These are phyloP conservation scores for Stegana nigrithorax DNA, from an alignment of 2,888 invertebrate genomes.

Conservation along the genomic window DNA sequence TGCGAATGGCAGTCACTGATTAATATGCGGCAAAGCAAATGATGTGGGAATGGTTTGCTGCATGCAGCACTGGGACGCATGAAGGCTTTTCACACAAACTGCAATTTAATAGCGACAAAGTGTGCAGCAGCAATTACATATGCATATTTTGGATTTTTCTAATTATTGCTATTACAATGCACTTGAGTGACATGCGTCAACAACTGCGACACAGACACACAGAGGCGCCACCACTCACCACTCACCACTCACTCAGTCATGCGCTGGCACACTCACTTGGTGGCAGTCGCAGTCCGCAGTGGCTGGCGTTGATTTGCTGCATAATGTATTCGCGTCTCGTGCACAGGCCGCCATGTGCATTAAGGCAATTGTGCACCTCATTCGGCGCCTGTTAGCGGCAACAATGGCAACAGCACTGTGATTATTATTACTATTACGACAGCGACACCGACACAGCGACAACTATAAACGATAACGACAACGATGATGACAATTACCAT, in stretches of 20 bases:
- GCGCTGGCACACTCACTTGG: neutral
- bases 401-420: slow-evolving; percentile 53
- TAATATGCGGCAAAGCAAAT: neutral
- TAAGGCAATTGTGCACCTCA: slow-evolving; percentile 19
- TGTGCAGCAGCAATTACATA: too few relatives aligned
- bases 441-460: slow-evolving; percentile 37
- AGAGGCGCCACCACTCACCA: too few relatives aligned
- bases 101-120: too few relatives aligned
- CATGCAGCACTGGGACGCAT: too few relatives aligned
- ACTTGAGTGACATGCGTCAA: too few relatives aligned
- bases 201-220: neutral
- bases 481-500: slow-evolving; percentile 47
- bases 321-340: slow-evolving; percentile 56
- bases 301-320: slow-evolving; percentile 56
- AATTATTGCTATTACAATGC: too few relatives aligned
- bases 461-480: too few relatives aligned
- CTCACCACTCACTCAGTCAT: neutral
- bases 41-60: too few relatives aligned
- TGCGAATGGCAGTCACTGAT: slow-evolving; percentile 1
- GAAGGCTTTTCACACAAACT: too few relatives aligned
- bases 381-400: slow-evolving; percentile 1
- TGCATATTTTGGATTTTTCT: too few relatives aligned
- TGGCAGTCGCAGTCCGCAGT: slow-evolving; percentile 48
- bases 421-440: slow-evolving; percentile 55
- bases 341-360: slow-evolving; percentile 46